Base-by-base conservation (phyloP, 2,113 vertebrate genomes). In the Heterocephalus glaber region DNA sequence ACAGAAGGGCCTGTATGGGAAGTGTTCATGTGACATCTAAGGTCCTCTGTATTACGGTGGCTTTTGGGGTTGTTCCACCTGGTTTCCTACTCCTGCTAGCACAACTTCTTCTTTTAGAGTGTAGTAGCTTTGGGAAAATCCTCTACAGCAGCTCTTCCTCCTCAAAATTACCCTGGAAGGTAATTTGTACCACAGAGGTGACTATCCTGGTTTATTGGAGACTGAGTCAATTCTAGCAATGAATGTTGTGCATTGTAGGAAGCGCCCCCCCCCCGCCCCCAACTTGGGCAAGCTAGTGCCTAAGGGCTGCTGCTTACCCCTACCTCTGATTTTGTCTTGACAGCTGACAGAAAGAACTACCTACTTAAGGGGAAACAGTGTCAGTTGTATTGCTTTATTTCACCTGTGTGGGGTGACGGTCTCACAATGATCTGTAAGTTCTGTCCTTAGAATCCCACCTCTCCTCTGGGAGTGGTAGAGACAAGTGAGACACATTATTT, bases 151-250 rank as follows among this genome's bases (percentile, higher is more conserved):
- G 10, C 16, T 0, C 28, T 74, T 60, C 35, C 28, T 89, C 81
- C 63, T 87, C 44, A 80, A 77, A 49, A 76, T 79, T 47, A 88
- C 35, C 41, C 72, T 44, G 44, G 85, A 93, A 96, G 44, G 58
- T 70, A 30, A 76, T 41, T 76, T 63, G 70, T 7, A 58, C 44
- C 14, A 41, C 58, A 47, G 8, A 30, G 38, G 60, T 63, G 33
- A 85, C 66, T 35, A 22, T 68, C n/a, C 41, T 74, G 47, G 44
- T 13, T 91, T 86, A 70, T 14, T 17, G 11, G 44, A 35, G 90
- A 77, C 12, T 17, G 19, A 33, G n/a, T 12, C 24, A 30, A 2
- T 82, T 82, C 93, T 70, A 94, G 38, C n/a, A 94, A 5, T 0
- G 2, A 89, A 77, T 10, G 6, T 30, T 44, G 33, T 5, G 30